Percentiles rank a stretch among this genome's conserved stretches.
These are phyloP conservation scores for Drosophila pseudotalamancana DNA, from an alignment of 2,888 invertebrate species.

Conservation along the genomic window DNA sequence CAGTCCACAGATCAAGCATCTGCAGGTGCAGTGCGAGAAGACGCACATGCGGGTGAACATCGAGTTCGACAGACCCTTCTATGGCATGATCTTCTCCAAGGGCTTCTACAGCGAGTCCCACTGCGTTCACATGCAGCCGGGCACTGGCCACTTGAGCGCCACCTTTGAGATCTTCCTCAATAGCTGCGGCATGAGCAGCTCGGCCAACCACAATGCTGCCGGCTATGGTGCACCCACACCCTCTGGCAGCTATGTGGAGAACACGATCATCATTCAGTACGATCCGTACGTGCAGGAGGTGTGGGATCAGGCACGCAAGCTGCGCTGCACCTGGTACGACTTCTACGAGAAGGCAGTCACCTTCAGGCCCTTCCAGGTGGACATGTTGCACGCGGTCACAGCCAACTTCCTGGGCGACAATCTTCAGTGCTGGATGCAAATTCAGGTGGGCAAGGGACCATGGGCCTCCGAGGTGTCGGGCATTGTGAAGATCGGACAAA, in stretches of 20 bases:
- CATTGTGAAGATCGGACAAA: slow-evolving; percentile 97
- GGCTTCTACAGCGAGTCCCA: slow-evolving; percentile 96
- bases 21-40: slow-evolving; percentile 97
- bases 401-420: slow-evolving; percentile 98
- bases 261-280: slow-evolving; percentile 97
- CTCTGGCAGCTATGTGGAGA: slow-evolving; percentile 96
- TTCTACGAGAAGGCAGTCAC: slow-evolving; percentile 98
- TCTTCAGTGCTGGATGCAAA: slow-evolving; percentile 98
- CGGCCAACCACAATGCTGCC: slow-evolving; percentile 94
- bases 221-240: slow-evolving; percentile 94
- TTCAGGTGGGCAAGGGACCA: slow-evolving; percentile 97
- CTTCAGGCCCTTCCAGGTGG: slow-evolving; percentile 97
- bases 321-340: slow-evolving; percentile 98
- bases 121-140: slow-evolving; percentile 96
- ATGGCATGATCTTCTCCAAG: slow-evolving; percentile 98
- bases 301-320: slow-evolving; percentile 96
- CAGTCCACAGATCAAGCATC: slow-evolving; percentile 96
- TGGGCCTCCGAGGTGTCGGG: slow-evolving; percentile 99
- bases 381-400: slow-evolving; percentile 97
- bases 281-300: slow-evolving; percentile 97
- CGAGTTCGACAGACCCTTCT: slow-evolving; percentile 97
- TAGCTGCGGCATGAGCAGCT: slow-evolving; percentile 96
- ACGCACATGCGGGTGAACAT: slow-evolving; percentile 98
- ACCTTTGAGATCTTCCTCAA: slow-evolving; percentile 97
- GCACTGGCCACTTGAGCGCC: slow-evolving; percentile 94